phyloP scores from a whole-genome alignment of 2,888 invertebrate species.

The Panzeria rudis region DNA sequence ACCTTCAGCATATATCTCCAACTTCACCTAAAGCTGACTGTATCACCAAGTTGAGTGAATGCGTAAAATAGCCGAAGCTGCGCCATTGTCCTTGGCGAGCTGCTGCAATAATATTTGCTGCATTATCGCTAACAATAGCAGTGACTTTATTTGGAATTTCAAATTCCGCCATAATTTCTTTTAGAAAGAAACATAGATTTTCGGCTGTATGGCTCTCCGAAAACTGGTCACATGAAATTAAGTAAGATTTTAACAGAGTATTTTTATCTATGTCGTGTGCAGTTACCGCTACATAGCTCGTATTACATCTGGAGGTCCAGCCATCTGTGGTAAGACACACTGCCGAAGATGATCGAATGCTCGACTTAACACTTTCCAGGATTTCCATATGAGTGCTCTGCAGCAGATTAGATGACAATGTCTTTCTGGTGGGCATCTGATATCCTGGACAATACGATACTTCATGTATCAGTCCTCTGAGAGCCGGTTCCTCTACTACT shows the following conservation, averaged over 20 bases:
- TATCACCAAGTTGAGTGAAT: too few species aligned
- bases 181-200: too few species aligned
- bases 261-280: conserved; percentile 46
- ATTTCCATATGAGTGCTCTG: conserved; percentile 13
- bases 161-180: too few species aligned
- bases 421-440: neutral
- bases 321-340: conserved; percentile 41
- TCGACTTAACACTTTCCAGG: neutral
- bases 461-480: conserved; percentile 10
- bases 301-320: conserved; percentile 52
- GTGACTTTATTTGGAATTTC: neutral
- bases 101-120: conserved; percentile 52
- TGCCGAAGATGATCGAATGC: neutral
- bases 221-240: conserved; percentile 53
- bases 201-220: conserved; percentile 41
- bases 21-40: too few species aligned
- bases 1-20: neutral
- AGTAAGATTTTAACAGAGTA: conserved; percentile 13
- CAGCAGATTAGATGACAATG: conserved; percentile 8
- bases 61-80: neutral
- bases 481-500: too few species aligned
- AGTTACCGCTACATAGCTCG: conserved; percentile 51
- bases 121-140: conserved; percentile 47
- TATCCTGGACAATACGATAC: conserved; percentile 27
- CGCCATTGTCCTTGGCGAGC: conserved; percentile 47